A percentile compares a stretch with the other conserved stretches of the same genome.
phyloP scores from a whole-genome alignment of 2,797 vertebrate genomes.

The Hippopotamyrus pictus region DNA sequence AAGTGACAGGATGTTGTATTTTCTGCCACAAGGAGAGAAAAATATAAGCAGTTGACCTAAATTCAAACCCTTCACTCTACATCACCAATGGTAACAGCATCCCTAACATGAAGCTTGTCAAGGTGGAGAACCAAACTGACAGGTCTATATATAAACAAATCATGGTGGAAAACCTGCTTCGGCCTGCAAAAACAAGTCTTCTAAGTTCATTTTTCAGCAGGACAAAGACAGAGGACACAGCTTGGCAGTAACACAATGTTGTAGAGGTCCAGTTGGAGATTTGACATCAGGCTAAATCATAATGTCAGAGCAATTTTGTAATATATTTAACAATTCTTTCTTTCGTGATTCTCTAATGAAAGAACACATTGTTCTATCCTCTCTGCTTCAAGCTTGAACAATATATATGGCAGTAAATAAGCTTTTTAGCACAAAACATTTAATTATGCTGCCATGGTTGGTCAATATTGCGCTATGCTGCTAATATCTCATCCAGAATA shows the following conservation, averaged over 20 bases:
- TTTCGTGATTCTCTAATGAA: background rate
- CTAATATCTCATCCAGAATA: background rate
- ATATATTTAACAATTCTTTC: background rate
- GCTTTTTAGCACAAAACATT: background rate
- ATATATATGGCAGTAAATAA: background rate
- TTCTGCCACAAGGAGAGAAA: background rate
- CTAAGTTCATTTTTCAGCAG: background rate
- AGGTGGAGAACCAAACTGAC: background rate
- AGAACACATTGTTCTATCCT: background rate
- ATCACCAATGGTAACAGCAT: background rate
- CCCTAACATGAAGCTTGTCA: background rate
- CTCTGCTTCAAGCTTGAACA: background rate
- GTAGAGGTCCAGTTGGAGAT: background rate
- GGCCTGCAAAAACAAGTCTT: background rate
- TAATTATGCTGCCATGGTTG: background rate
- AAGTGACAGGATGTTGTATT: background rate
- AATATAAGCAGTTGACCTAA: background rate
- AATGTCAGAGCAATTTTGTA: background rate
- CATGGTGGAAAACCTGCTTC: background rate
- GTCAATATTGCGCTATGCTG: background rate
- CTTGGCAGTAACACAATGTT: background rate
- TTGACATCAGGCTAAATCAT: background rate
- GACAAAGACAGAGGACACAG: background rate
- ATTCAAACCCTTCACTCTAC: background rate
- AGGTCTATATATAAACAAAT: slow-evolving; percentile 9